Percentiles rank a stretch among this genome's conserved stretches.
These are phyloP conservation scores for Leguminivora glycinivorella DNA, from an alignment of 1,140 invertebrate genomes.

Conservation along the genomic window DNA sequence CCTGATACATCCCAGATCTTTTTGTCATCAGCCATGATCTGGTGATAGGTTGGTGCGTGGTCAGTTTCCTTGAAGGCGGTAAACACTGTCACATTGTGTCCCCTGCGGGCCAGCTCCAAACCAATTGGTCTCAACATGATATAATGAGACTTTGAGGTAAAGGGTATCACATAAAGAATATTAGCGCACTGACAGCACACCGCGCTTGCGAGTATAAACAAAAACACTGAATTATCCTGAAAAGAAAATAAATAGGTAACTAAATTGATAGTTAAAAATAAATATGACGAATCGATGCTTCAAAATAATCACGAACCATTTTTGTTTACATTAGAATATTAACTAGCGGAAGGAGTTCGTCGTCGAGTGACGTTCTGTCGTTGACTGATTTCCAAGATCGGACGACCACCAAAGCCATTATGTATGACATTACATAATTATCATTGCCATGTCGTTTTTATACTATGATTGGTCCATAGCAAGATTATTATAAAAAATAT, in stretches of 20 bases:
- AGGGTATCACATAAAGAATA: conserved; percentile 64
- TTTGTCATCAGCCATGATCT: conserved; percentile 75
- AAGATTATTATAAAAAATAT: too few species aligned
- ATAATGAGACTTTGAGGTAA: conserved; percentile 74
- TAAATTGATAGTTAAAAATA: background rate
- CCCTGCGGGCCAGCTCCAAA: conserved; percentile 77
- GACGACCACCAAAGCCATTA: background rate
- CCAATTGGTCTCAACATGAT: conserved; percentile 79
- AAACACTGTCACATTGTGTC: conserved; percentile 82
- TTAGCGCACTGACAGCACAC: conserved; percentile 48
- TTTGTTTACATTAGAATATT: background rate
- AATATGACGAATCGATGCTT: background rate
- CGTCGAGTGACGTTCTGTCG: background rate
- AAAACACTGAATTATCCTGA: conserved; percentile 33
- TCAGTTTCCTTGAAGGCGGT: conserved; percentile 72
- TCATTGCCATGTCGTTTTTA: too few species aligned
- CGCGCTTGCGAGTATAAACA: conserved; percentile 34
- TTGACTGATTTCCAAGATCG: background rate
- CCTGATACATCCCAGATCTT: conserved; percentile 75
- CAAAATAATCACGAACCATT: background rate
- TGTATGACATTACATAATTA: too few species aligned
- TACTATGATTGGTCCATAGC: too few species aligned
- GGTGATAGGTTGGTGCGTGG: conserved; percentile 73
- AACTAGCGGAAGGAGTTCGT: background rate
- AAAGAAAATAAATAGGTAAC: conserved; percentile 34